Evolutionary conservation across 2,888 invertebrate species (phyloP).

Genomic region (Sepiola atlantica): DNA sequence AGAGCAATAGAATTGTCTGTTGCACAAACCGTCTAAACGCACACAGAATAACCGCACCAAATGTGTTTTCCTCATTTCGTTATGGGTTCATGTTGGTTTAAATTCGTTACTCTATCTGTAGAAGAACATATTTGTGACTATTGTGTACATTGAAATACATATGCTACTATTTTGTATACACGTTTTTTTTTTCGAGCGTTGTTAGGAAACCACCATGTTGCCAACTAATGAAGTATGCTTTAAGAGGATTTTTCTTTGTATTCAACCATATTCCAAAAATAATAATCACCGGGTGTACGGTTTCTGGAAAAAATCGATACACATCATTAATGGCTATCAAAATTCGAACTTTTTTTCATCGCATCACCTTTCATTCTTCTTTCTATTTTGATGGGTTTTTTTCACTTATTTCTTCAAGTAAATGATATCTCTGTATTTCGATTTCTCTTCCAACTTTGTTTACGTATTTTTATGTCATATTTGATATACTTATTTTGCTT

Average conservation of each 20-base stretch:
- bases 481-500: background rate
- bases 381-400: background rate
- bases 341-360: background rate
- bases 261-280: background rate
- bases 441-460: background rate
- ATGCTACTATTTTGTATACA: too few species aligned
- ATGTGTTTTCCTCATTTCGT: too few species aligned
- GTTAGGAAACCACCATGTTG: background rate
- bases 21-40: too few species aligned
- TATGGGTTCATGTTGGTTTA: too few species aligned
- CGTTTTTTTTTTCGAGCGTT: background rate
- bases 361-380: background rate
- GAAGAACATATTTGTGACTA: background rate
- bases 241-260: background rate
- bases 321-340: constrained; percentile 5
- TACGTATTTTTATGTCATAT: background rate
- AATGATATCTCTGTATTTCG: background rate
- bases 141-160: background rate
- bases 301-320: constrained; percentile 32
- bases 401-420: background rate
- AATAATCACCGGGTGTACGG: background rate
- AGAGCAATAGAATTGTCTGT: too few species aligned
- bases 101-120: too few species aligned
- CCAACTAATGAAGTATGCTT: background rate
- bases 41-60: too few species aligned